Conservation (phyloP, 92 coral and sea anemone genomes). For the Anthopleura xanthogrammica region DNA sequence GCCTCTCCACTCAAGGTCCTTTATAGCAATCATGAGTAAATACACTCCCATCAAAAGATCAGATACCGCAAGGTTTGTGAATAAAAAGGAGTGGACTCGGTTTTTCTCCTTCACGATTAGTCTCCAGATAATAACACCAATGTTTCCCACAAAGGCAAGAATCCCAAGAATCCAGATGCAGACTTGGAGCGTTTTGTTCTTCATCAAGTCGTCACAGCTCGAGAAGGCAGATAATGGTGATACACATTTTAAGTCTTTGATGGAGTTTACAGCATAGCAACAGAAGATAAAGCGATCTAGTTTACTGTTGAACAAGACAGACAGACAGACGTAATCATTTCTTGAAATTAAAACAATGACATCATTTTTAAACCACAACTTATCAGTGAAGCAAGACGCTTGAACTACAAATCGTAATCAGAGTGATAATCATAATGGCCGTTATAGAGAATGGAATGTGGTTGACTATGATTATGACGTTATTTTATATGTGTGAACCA, state of each 20-base stretch:
- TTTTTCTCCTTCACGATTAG: constrained; percentile 36
- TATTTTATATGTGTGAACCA: no score
- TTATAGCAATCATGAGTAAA: constrained; percentile 47
- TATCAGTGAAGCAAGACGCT: no score
- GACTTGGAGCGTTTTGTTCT: constrained; percentile 31
- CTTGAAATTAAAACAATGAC: no score
- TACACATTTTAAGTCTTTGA: neutral
- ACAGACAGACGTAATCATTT: neutral
- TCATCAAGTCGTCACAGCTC: constrained; percentile 38
- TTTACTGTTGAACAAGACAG: neutral
- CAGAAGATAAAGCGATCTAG: constrained; percentile 22
- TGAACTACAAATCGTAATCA: neutral
- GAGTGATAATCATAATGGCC: no score
- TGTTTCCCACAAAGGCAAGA: constrained; percentile 51
- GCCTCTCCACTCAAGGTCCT: constrained; percentile 58
- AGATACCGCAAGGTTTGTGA: constrained; percentile 62
- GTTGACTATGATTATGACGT: no score
- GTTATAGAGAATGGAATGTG: no score
- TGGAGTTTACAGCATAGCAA: constrained; percentile 26
- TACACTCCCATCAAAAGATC: constrained; percentile 65
- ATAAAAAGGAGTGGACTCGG: constrained; percentile 49
- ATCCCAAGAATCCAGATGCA: constrained; percentile 68
- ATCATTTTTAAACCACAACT: no score
- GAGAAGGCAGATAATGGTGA: constrained; percentile 24
- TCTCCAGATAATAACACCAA: constrained; percentile 49